Evolutionary conservation across 2,888 invertebrate genomes (phyloP).

Genomic region (Eupithecia tripunctaria): DNA sequence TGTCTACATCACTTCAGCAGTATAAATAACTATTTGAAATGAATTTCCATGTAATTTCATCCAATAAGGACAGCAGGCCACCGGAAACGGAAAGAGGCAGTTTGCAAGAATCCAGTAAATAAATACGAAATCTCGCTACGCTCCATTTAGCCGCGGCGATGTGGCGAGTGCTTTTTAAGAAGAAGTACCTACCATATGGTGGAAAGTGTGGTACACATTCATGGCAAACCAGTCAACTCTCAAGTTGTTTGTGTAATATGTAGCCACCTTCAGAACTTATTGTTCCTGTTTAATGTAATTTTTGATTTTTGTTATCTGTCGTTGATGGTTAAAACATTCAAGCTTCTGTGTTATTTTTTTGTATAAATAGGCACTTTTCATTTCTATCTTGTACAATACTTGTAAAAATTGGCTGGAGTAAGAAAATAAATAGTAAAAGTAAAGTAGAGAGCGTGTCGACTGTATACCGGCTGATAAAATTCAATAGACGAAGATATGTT

Average conservation of each 20-base stretch:
- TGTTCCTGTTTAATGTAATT: no score
- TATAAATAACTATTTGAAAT: neutral
- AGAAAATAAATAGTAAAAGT: no score
- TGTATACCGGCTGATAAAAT: neutral
- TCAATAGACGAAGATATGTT: neutral
- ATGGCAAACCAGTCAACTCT: neutral
- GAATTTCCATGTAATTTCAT: neutral
- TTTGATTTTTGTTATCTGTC: no score
- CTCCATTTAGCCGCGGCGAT: conserved; percentile 1
- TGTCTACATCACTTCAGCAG: neutral
- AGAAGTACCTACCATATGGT: neutral
- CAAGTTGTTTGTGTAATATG: no score
- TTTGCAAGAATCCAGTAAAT: conserved; percentile 31
- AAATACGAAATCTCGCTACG: conserved; percentile 29
- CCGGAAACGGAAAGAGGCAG: conserved; percentile 26
- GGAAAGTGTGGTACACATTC: neutral
- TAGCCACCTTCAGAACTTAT: no score
- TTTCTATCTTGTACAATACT: neutral
- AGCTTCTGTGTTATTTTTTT: neutral
- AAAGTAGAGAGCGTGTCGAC: neutral
- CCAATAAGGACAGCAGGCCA: neutral
- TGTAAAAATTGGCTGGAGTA: no score
- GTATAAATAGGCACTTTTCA: neutral
- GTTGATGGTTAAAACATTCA: neutral
- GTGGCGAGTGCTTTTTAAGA: neutral